These are phyloP conservation scores for Thryonomys swinderianus DNA, from an alignment of 2,113 vertebrate species.

Conservation along the genomic window DNA sequence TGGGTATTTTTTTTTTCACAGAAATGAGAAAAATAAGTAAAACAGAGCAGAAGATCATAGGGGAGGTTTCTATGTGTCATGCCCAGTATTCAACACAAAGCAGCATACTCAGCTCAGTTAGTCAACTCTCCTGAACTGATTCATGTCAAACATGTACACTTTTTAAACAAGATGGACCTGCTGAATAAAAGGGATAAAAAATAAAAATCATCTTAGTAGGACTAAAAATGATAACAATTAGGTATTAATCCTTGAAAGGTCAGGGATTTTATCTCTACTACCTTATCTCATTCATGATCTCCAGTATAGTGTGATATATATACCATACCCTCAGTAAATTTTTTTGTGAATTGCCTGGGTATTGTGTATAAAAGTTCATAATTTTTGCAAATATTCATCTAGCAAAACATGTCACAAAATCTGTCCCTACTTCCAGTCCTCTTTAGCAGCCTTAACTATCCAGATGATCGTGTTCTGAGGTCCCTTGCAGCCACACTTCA, in stretches of 20 bases:
- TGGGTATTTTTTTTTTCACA: not conserved
- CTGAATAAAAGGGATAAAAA: not conserved
- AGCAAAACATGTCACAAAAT: not conserved
- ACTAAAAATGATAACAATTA: not conserved
- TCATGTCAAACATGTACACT: not conserved
- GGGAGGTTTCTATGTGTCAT: not conserved
- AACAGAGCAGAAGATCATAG: not conserved
- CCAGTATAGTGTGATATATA: not conserved
- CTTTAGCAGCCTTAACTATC: constrained; percentile 18
- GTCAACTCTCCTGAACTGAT: not conserved
- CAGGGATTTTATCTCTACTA: not conserved
- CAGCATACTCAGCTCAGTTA: not conserved
- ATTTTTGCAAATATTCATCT: constrained; percentile 50
- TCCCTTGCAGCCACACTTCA: not conserved
- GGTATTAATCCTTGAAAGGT: not conserved
- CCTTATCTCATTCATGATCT: not conserved
- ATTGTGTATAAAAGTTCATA: constrained; percentile 40
- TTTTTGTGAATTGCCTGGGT: not conserved
- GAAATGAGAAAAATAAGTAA: not conserved
- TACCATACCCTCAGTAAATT: not conserved
- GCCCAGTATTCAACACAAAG: not conserved
- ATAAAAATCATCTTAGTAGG: not conserved
- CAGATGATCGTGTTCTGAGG: constrained; percentile 5
- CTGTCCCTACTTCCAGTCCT: not conserved
- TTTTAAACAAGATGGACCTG: not conserved